Evolutionary conservation across 2,888 invertebrate genomes (phyloP).

Genomic region (Drosophila lacicola): DNA sequence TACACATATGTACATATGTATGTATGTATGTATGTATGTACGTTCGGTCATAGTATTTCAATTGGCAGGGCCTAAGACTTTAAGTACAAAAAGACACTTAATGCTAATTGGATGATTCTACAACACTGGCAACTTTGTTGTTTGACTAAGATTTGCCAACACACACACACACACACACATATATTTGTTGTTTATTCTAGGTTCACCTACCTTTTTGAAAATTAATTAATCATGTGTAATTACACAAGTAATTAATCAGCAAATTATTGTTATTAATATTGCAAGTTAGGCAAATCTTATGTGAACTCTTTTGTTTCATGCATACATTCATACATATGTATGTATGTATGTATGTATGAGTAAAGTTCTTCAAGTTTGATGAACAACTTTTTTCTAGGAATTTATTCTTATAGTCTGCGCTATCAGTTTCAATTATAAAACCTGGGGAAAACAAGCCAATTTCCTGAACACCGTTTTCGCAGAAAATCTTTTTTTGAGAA

Average conservation of each 20-base stretch:
- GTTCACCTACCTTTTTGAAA: neutral
- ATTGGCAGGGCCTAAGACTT: neutral
- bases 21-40: too few species aligned
- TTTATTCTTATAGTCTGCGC: neutral
- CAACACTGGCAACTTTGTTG: neutral
- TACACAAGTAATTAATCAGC: neutral
- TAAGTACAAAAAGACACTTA: neutral
- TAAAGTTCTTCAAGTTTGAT: neutral
- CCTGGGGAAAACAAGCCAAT: neutral
- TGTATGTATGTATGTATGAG: neutral
- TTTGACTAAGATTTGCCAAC: neutral
- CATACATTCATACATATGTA: neutral
- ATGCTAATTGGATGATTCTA: neutral
- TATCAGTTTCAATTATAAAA: neutral
- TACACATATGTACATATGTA: neutral
- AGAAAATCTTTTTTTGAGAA: too few species aligned
- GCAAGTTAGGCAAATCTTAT: neutral
- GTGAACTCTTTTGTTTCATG: neutral
- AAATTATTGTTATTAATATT: neutral
- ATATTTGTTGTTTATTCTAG: neutral
- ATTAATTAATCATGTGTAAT: conserved; percentile 1
- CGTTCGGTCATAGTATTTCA: too few species aligned
- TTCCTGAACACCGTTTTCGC: neutral
- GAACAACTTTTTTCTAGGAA: neutral
- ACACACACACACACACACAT: neutral